phyloP scores from a whole-genome alignment of 2,113 vertebrate genomes.

The Anguilla rostrata region DNA sequence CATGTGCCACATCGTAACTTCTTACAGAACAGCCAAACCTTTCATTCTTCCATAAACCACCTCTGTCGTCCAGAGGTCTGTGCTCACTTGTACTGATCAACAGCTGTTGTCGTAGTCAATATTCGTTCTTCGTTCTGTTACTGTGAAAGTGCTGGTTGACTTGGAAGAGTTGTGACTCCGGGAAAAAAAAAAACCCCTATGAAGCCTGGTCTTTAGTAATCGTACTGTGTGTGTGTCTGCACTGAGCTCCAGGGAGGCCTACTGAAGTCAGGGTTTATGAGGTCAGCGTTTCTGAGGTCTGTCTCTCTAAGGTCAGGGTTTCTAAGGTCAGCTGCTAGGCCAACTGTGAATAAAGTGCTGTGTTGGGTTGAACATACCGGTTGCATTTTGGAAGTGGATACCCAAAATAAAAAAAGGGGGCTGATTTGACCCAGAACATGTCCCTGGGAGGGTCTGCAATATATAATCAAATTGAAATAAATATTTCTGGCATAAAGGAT shows the following conservation, averaged over 20 bases:
- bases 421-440: background rate
- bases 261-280: background rate
- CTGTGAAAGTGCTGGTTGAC: slow-evolving; percentile 1
- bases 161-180: background rate
- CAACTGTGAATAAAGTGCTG: background rate
- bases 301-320: too few species aligned
- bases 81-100: background rate
- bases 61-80: background rate
- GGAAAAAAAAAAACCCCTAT: background rate
- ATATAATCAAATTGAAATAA: background rate
- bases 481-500: background rate
- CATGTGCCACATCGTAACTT: background rate
- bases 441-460: background rate
- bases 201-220: background rate
- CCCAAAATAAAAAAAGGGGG: background rate
- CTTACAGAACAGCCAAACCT: background rate
- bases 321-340: background rate
- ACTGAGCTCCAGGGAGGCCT: background rate
- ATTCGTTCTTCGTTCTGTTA: background rate
- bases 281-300: too few species aligned
- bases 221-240: background rate
- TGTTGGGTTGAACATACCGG: background rate
- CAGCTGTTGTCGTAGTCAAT: background rate
- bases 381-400: background rate
- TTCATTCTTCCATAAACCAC: background rate